These are phyloP conservation scores for Nymphalis polychloros DNA, from an alignment of 2,888 invertebrate genomes.

Conservation along the genomic window DNA sequence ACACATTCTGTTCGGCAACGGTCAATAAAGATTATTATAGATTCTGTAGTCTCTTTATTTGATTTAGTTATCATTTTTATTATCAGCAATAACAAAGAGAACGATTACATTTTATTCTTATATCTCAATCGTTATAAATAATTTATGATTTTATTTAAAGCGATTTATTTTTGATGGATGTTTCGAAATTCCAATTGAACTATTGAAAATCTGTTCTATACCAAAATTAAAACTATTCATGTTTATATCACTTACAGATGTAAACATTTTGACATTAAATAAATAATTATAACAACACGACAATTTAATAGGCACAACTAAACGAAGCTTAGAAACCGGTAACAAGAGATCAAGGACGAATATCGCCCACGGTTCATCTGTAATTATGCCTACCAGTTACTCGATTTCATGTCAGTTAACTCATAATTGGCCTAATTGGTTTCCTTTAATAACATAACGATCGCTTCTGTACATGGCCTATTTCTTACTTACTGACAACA, in stretches of 20 bases:
- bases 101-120: constrained; percentile 1
- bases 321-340: constrained; percentile 28
- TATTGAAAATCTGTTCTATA: background rate
- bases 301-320: constrained; percentile 29
- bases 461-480: constrained; percentile 5
- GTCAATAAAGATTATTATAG: constrained; percentile 24
- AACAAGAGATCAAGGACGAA: constrained; percentile 59
- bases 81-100: background rate
- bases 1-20: constrained; percentile 20
- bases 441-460: constrained; percentile 48
- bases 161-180: no score
- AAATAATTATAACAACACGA: background rate
- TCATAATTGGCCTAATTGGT: constrained; percentile 52
- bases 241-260: background rate
- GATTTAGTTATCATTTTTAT: constrained; percentile 10
- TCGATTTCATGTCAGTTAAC: constrained; percentile 64
- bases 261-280: constrained; percentile 5
- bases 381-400: constrained; percentile 47
- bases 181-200: background rate
- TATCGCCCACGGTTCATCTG: constrained; percentile 52
- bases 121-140: no score
- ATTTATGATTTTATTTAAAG: no score
- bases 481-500: background rate
- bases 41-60: constrained; percentile 13
- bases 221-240: background rate